Evolutionary conservation across 1,140 invertebrate species (phyloP).

Genomic region (Tetragnatha versicolor): DNA sequence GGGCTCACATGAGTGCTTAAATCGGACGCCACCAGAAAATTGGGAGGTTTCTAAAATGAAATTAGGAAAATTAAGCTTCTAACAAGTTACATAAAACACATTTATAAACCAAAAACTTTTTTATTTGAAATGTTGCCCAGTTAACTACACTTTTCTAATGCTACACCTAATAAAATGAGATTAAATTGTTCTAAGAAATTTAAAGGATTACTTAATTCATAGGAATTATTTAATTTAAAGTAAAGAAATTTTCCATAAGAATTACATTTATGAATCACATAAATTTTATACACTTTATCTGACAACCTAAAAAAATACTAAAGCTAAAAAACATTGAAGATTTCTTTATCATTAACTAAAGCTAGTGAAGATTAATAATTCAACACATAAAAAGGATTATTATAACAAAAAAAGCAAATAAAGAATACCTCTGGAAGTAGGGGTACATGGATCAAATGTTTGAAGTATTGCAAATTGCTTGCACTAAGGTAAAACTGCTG

Average conservation of each 20-base stretch:
- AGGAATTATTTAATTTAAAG: too few species aligned
- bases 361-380: not conserved
- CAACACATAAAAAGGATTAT: not conserved
- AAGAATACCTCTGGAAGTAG: constrained; percentile 84
- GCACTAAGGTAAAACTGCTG: constrained; percentile 94
- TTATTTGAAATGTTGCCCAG: not conserved
- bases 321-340: too few species aligned
- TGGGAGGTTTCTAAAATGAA: constrained; percentile 81
- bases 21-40: constrained; percentile 92
- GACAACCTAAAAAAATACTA: too few species aligned
- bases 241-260: too few species aligned
- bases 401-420: too few species aligned
- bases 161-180: too few species aligned
- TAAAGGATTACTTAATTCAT: too few species aligned
- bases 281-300: too few species aligned
- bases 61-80: constrained; percentile 42
- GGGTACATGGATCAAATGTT: constrained; percentile 92
- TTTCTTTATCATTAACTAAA: not conserved
- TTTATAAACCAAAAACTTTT: constrained; percentile 14
- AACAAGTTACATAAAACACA: not conserved
- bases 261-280: too few species aligned
- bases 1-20: constrained; percentile 92
- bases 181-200: too few species aligned
- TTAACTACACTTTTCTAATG: too few species aligned
- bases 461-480: constrained; percentile 95